Conservation (phyloP, 2,888 invertebrate species). For the Lamellibrachia satsuma region DNA sequence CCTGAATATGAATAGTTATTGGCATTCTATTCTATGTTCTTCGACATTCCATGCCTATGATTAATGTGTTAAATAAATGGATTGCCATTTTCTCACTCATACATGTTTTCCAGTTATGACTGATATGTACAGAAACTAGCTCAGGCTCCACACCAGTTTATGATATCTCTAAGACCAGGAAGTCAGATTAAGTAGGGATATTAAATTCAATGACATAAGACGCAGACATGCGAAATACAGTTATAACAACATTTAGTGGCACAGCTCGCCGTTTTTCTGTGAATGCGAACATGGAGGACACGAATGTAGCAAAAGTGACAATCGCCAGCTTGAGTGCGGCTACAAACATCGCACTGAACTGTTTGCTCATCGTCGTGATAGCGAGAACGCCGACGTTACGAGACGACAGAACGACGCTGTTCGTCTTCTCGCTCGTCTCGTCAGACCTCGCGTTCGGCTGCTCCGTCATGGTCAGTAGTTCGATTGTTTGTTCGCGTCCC, state of each 20-base stretch:
- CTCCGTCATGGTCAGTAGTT: background rate
- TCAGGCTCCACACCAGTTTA: too few relatives aligned
- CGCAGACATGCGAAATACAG: slow-evolving; percentile 18
- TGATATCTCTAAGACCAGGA: too few relatives aligned
- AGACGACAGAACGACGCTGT: too few relatives aligned
- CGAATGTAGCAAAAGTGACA: background rate
- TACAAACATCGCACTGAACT: background rate
- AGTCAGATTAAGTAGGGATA: too few relatives aligned
- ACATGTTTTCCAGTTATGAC: too few relatives aligned
- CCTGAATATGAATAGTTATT: background rate
- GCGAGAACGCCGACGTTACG: too few relatives aligned
- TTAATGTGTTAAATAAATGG: too few relatives aligned
- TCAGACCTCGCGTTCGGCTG: background rate
- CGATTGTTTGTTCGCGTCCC: background rate
- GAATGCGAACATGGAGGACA: background rate
- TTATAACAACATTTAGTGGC: slow-evolving; percentile 19
- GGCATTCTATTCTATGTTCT: background rate
- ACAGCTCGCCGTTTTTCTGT: slow-evolving; percentile 21
- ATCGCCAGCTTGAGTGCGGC: background rate
- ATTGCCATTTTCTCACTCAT: too few relatives aligned
- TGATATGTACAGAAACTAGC: too few relatives aligned
- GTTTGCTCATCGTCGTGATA: background rate
- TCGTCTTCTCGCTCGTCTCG: background rate
- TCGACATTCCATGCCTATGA: too few relatives aligned
- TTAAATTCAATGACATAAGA: too few relatives aligned